Evolutionary conservation across 2,113 vertebrate species (phyloP), one percentile per base, ranked within the genome.

Genomic region (Mystacornis crossleyi): DNA sequence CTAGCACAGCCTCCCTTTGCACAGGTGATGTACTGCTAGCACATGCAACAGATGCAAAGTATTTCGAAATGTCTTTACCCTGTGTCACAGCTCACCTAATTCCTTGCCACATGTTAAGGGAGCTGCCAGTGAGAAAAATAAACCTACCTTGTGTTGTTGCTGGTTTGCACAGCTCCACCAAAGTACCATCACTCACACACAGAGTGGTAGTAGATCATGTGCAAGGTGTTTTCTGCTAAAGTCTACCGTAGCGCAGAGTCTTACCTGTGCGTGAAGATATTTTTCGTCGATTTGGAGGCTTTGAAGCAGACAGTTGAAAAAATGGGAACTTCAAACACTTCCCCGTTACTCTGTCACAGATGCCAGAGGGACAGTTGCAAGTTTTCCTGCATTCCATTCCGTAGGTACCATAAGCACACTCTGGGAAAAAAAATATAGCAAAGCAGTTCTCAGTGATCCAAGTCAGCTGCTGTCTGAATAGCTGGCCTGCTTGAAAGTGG

Each of bases 341-440:
- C 18, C 99, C 99, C 0, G 98, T 99, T 96, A 98, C 99, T 92
- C 99, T 98, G 98, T 99, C 99, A 97, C 99, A 99, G 57, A 99
- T 98, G 92, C 99, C 98, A 10, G 97, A 98, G n/a, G 98, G 98
- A 94, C 99, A 99, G 89, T 95, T 98, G 98, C 99, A 99, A 4
- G 95, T 98, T 96, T 99, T 98, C 79, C 98, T 98, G 97, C 99
- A 99, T 84, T 99, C 99, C 57, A 99, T 90, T 62, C 99, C 99
- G 4, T 99, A 99, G 64, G 99, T 99, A 79, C 99, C 99, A 3
- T 98, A 99, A 17, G 97, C 97, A 84, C 99, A 99, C n/a, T 99
- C 99, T 99, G 98, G 29, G 93, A 72, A 91, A 66, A 69, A 38
- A 62, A 29, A 79, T 13, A 43, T 0, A 85, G 12, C 70, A 89